Percentiles rank a stretch among this genome's conserved stretches.
Conservation (phyloP, 2,113 vertebrate species). For the Dromas ardeola region DNA sequence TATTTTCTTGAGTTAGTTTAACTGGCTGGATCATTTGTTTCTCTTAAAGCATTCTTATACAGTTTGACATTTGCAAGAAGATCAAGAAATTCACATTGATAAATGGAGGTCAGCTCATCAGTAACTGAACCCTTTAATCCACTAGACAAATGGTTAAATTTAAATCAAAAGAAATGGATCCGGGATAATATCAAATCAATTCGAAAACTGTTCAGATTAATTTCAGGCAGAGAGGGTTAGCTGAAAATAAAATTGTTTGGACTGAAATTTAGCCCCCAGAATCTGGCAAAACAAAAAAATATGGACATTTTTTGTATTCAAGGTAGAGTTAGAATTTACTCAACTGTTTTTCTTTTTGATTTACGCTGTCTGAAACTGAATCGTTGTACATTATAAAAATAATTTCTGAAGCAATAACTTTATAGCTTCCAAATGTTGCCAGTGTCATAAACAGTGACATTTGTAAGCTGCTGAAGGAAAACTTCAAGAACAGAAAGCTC, state of each 20-base stretch:
- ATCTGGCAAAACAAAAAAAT: not conserved
- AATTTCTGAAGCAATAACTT: slow-evolving; percentile 48
- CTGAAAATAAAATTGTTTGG: slow-evolving; percentile 11
- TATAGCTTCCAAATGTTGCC: slow-evolving; percentile 44
- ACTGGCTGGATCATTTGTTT: slow-evolving; percentile 18
- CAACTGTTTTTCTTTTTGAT: slow-evolving; percentile 13
- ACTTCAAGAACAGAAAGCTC: slow-evolving; percentile 30
- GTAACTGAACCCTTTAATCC: not conserved
- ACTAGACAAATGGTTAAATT: slow-evolving; percentile 1
- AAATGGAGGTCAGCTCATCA: not conserved
- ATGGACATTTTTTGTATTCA: not conserved
- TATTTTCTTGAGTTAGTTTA: not conserved
- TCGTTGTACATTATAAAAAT: slow-evolving; percentile 24
- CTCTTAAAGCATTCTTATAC: not conserved
- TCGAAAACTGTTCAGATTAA: slow-evolving; percentile 21
- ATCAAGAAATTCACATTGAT: slow-evolving; percentile 2
- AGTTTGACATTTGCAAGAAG: not conserved
- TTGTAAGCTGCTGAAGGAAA: slow-evolving; percentile 39
- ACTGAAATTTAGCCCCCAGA: not conserved
- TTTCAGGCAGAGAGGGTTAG: not conserved
- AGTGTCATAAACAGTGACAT: slow-evolving; percentile 56
- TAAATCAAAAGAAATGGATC: not conserved
- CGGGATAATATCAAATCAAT: not conserved
- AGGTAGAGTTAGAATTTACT: not conserved
- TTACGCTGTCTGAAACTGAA: not conserved